A percentile compares a stretch with the other conserved stretches of the same genome.
These are phyloP conservation scores for Phataginus tetradactyla DNA, from an alignment of 2,797 vertebrate genomes.

Conservation along the genomic window DNA sequence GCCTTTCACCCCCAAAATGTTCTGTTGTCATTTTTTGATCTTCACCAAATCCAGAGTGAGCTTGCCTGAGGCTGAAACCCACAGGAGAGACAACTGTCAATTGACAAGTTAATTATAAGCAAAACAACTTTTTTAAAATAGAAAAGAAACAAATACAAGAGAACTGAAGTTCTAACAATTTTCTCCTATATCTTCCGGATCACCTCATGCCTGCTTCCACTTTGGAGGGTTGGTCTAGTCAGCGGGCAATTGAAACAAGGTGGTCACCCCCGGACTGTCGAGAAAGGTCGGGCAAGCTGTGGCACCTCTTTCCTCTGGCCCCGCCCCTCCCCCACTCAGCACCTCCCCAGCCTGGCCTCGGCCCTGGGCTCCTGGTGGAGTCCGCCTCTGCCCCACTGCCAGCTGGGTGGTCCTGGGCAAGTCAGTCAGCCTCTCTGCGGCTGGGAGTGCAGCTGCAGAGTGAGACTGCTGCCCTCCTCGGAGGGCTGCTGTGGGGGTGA, in stretches of 20 bases:
- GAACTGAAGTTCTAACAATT: background rate
- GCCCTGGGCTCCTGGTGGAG: background rate
- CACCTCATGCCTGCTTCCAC: accelerated
- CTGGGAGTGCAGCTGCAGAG: background rate
- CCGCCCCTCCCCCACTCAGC: background rate
- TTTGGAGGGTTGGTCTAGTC: background rate
- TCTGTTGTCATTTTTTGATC: too few relatives aligned
- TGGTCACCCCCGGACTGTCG: background rate
- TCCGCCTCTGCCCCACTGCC: background rate
- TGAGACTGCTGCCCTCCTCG: background rate
- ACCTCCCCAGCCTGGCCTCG: too few relatives aligned
- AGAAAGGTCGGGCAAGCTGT: background rate
- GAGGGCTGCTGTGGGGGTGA: background rate
- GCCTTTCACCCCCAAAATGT: too few relatives aligned
- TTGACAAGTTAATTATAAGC: background rate
- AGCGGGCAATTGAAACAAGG: too few relatives aligned
- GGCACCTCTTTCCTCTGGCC: background rate
- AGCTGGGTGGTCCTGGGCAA: background rate
- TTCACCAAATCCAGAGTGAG: too few relatives aligned
- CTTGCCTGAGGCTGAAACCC: too few relatives aligned
- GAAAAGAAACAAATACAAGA: background rate
- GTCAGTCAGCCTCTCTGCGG: background rate
- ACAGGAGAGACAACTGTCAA: background rate
- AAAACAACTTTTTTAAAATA: background rate
- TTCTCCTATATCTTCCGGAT: background rate